Evolutionary conservation across 2,888 invertebrate species (phyloP), one percentile per base, ranked within the genome.

Genomic region (Caenorhabditis sp.): DNA sequence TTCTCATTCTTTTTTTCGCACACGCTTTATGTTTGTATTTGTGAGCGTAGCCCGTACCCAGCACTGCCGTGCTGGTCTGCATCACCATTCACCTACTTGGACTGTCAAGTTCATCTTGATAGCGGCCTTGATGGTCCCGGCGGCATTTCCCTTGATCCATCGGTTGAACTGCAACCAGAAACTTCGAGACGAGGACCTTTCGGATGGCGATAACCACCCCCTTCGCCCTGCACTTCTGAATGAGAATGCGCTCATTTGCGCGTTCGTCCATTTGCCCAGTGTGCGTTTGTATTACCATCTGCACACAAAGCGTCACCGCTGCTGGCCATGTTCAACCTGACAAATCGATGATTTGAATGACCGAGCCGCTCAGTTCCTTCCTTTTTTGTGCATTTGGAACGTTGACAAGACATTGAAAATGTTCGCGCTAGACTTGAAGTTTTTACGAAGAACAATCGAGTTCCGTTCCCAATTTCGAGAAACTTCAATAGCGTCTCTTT

Each of bases 21-120:
- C 60, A 32, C 56, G 35, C 44, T 50, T 58, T 58, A 77, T 77
- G 68, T 77, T 68, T 77, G 67, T 77, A 62, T 77, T 68, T 64
- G 72, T 51, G 65, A 64, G 44, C 64, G 56, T 72, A 64, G 58
- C 35, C 51, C 64, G 56, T 72, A 64, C 65, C 35, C 51, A 32
- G 51, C 24, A 37, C 50, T 50, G 50, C 50, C 51, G 68, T 68
- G 40, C 68, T 56, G 56, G 68, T 44, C 40, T 56, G 26, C 51
- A 65, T 50, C 51, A 5, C 15, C n/a, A n/a, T n/a, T 9, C 53
- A 32, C 51, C 65, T 56, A 32, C 35, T 56, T 56, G 32, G 26
- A 15, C 40, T 40, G 13, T 13, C 13, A 40, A 40, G 40, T 40
- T 40, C 40, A 40, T 40, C 40, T 40, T 40, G 40, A 40, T 40